Evolutionary conservation across 2,888 invertebrate genomes (phyloP), one percentile per base, ranked within the genome.

Genomic region (Caenorhabditis sp.): DNA sequence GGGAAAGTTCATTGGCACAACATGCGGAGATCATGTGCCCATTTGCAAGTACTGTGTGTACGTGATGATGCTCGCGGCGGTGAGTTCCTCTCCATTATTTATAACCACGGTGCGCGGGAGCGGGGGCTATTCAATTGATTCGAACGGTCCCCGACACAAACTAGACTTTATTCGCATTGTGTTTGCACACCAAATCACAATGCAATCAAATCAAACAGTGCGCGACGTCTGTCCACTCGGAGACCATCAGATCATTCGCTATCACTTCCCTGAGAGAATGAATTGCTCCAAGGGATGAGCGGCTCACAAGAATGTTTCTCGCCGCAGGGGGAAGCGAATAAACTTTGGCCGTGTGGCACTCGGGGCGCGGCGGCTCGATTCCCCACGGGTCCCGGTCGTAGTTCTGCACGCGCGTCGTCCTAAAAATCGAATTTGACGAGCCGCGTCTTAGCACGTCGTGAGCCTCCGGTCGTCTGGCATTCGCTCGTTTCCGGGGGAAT

Each of bases 341-440:
- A 58, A 58, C 66, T 66, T 66, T 66, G 66, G 66, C 58, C 7
- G 20, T 22, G 17, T 30, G 39, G 39, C 26, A 45, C 43, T 35
- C 30, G 15, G 13, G 9, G 22, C 13, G 17, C 37, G 8, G 20
- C 24, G 9, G 22, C n/a, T 46, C 15, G 37, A n/a, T n/a, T n/a
- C 37, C 62, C 62, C 52, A n/a, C 30, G 62, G 62, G 62, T 17
- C 26, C 52, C 15, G 46, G n/a, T n/a, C 41, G 52, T 52, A 46
- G 56, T 66, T 66, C 66, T 66, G 56, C 55, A 55, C 52, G 65
- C 56, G 35, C 32, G 53, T 39, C 37, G 30, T 20, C 66, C 15
- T 26, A 66, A 66, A 66, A 66, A 66, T 66, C 58, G 58, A 58
- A 58, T 66, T 66, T 63, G 52, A 43, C 52, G 52, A 11, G 22